Percentiles rank a stretch among this genome's conserved stretches.
phyloP scores from a whole-genome alignment of 2,113 vertebrate genomes.

The Serilophus lunatus region DNA sequence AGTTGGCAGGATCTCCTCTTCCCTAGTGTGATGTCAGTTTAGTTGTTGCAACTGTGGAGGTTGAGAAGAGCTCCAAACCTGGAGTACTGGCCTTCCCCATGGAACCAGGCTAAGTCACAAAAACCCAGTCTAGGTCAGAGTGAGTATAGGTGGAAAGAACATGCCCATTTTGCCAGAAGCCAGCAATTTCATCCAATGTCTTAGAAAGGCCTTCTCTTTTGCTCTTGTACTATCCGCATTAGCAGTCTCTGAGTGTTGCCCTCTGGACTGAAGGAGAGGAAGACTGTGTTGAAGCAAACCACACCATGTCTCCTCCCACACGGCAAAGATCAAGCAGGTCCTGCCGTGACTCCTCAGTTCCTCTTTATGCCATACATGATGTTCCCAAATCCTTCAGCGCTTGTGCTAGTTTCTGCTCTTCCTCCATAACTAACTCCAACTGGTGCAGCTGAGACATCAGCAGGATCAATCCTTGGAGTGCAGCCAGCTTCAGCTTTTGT shows the following conservation, averaged over 20 bases:
- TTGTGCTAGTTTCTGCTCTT: neutral
- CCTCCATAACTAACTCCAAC: slow-evolving; percentile 8
- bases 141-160: neutral
- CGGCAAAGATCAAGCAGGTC: neutral
- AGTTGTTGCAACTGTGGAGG: neutral
- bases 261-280: neutral
- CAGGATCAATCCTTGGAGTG: neutral
- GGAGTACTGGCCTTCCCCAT: neutral
- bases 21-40: neutral
- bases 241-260: rapidly evolving
- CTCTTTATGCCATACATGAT: neutral
- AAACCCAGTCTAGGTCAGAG: neutral
- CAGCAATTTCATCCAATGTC: neutral
- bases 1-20: neutral
- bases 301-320: neutral
- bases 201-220: neutral
- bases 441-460: neutral
- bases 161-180: neutral
- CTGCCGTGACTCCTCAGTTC: neutral
- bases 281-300: neutral
- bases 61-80: neutral
- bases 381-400: neutral
- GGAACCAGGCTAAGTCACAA: neutral
- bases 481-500: slow-evolving; percentile 29
- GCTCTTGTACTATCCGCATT: neutral